phyloP scores from a whole-genome alignment of 64 coral and sea anemone genomes.

The Actinia equina region DNA sequence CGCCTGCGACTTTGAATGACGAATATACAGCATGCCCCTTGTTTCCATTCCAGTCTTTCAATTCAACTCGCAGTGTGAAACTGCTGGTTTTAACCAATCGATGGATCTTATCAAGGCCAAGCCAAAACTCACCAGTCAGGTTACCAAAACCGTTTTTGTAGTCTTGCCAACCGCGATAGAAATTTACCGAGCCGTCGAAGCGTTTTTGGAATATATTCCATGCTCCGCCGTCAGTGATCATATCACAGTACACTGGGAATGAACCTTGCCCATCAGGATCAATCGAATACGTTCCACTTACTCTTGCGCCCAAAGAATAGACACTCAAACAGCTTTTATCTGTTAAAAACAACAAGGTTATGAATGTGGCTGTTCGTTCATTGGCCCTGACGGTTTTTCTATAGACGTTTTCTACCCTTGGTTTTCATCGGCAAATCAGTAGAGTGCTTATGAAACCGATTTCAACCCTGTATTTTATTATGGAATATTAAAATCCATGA shows the following conservation, averaged over 20 bases:
- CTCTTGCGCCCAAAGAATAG: not conserved
- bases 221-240: not conserved
- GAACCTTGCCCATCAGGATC: not conserved
- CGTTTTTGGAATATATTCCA: not conserved
- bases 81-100: not conserved
- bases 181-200: not conserved
- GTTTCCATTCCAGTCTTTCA: conserved; percentile 4
- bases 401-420: too few relatives aligned
- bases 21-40: not conserved
- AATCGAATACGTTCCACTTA: not conserved
- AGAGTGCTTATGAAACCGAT: too few relatives aligned
- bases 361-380: not conserved
- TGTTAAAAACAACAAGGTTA: not conserved
- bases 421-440: too few relatives aligned
- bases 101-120: conserved; percentile 9
- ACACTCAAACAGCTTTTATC: not conserved
- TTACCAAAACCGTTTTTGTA: conserved; percentile 17
- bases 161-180: conserved; percentile 15
- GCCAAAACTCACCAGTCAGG: conserved; percentile 10
- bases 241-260: not conserved
- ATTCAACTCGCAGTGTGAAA: not conserved
- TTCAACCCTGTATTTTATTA: too few relatives aligned
- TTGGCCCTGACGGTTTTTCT: too few relatives aligned
- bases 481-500: too few relatives aligned
- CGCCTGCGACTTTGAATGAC: not conserved